A percentile compares a stretch with the other conserved stretches of the same genome.
Conservation (phyloP, 2,113 vertebrate genomes). For the Aythya baeri region DNA sequence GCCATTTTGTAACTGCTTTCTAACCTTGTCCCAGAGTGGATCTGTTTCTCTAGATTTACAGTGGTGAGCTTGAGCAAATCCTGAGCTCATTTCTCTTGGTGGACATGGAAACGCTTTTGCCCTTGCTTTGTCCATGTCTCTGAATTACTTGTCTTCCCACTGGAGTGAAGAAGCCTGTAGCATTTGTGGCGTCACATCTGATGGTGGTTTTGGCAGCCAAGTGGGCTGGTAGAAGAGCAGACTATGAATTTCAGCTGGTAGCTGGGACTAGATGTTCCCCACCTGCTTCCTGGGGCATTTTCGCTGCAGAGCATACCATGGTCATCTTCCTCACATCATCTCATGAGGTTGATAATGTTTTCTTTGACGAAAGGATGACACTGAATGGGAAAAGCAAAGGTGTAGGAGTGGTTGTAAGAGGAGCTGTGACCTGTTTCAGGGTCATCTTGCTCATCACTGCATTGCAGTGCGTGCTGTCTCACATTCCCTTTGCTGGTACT, state of each 20-base stretch:
- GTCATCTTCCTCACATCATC: neutral
- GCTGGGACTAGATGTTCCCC: neutral
- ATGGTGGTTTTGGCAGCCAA: neutral
- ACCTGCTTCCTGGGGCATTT: neutral
- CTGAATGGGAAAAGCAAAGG: neutral
- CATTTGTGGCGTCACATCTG: neutral
- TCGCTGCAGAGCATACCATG: neutral
- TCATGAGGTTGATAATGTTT: neutral
- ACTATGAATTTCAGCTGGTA: neutral
- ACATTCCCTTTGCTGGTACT: neutral
- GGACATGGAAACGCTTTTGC: neutral
- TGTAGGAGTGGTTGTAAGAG: neutral
- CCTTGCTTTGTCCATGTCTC: neutral
- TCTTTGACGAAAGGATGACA: neutral
- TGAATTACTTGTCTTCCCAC: neutral
- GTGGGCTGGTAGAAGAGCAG: neutral
- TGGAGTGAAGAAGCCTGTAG: neutral
- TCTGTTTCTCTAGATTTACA: neutral
- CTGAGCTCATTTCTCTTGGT: neutral
- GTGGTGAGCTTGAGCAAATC: neutral
- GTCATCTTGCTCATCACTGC: neutral
- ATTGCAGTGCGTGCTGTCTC: neutral
- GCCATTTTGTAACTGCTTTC: neutral
- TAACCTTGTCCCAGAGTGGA: neutral
- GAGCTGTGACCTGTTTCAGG: neutral